Evolutionary conservation across 2,113 vertebrate species (phyloP).

Genomic region (Poecile atricapillus): DNA sequence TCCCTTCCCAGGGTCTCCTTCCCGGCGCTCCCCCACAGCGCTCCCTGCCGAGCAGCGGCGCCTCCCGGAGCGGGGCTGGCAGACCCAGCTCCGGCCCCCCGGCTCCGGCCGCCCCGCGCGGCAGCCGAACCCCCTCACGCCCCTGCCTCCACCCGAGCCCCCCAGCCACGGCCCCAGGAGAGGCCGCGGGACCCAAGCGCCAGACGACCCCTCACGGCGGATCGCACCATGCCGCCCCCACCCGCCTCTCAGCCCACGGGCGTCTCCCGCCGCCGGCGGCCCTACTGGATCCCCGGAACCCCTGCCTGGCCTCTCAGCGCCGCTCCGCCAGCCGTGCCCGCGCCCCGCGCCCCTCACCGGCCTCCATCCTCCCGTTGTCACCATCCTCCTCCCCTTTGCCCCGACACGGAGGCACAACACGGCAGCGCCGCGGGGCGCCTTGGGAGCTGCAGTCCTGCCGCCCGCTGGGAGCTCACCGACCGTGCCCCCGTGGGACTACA

Average conservation of each 20-base stretch:
- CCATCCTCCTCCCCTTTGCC: constrained; percentile 66
- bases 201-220: neutral
- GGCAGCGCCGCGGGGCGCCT: neutral
- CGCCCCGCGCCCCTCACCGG: neutral
- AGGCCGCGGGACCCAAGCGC: neutral
- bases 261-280: neutral
- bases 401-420: constrained; percentile 1
- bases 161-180: neutral
- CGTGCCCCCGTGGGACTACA: neutral
- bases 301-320: neutral
- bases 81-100: neutral
- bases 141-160: too few species aligned
- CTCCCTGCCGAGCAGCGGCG: neutral
- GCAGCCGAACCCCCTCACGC: neutral
- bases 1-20: neutral
- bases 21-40: neutral
- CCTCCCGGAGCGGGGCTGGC: neutral
- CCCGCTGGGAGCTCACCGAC: accelerated
- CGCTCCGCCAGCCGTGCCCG: neutral
- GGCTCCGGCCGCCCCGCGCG: neutral
- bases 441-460: constrained; percentile 62
- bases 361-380: constrained; percentile 28
- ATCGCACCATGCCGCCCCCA: neutral
- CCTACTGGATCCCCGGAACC: neutral
- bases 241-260: neutral